Evolutionary conservation across 2,113 vertebrate species (phyloP).

Genomic region (Pogonocichla stellata): DNA sequence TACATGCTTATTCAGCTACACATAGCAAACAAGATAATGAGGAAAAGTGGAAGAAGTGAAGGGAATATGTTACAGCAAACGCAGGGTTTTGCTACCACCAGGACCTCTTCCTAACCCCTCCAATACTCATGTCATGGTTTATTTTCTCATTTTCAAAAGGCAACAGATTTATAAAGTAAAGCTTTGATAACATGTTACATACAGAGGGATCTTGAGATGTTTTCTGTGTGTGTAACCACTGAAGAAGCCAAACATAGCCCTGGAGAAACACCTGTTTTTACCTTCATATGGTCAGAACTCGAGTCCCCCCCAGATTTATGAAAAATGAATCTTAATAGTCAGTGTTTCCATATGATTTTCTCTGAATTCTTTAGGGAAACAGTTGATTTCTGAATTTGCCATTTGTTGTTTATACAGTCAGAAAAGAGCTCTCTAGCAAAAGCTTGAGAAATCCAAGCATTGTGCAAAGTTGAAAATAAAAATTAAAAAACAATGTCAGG

Average conservation of each 20-base stretch:
- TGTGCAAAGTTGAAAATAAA: background rate
- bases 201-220: background rate
- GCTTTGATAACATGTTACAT: background rate
- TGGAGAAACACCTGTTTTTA: conserved; percentile 49
- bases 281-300: conserved; percentile 2
- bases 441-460: background rate
- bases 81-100: background rate
- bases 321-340: conserved; percentile 50
- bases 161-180: background rate
- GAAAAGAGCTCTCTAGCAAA: background rate
- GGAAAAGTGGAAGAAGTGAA: conserved; percentile 23
- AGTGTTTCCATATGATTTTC: conserved; percentile 10
- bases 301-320: background rate
- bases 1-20: conserved; percentile 55
- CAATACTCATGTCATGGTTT: background rate
- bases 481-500: background rate
- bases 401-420: conserved; percentile 51
- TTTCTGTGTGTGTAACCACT: background rate
- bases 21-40: conserved; percentile 57
- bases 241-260: background rate
- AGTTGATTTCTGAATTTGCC: conserved; percentile 62
- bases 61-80: background rate
- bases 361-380: conserved; percentile 51
- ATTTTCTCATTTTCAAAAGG: conserved; percentile 34
- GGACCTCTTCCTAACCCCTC: background rate